These are phyloP conservation scores for Dinomys branickii DNA, from an alignment of 2,113 vertebrate genomes.

Conservation along the genomic window DNA sequence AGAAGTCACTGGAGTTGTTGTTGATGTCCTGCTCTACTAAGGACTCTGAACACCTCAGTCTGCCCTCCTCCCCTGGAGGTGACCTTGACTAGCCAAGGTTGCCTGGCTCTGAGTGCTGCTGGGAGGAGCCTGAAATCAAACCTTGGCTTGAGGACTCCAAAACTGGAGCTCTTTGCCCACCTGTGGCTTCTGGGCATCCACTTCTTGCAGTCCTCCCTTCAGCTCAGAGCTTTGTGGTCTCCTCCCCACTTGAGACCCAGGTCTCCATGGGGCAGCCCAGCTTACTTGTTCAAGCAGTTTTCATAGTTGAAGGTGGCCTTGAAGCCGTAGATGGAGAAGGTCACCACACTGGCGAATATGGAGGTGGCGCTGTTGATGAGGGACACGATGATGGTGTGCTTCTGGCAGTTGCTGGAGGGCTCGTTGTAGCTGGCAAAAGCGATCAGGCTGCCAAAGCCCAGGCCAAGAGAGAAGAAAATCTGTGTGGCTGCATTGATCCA, in stretches of 20 bases:
- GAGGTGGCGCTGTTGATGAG: conserved; percentile 95
- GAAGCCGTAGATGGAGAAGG: conserved; percentile 97
- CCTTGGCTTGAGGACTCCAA: background rate
- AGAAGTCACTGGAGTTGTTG: background rate
- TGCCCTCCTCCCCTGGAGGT: background rate
- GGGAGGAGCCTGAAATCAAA: background rate
- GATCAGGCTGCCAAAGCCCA: conserved; percentile 96
- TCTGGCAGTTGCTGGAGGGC: conserved; percentile 93
- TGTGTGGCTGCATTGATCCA: conserved; percentile 97
- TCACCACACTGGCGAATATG: conserved; percentile 94
- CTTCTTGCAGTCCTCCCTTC: background rate
- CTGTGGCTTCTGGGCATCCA: background rate
- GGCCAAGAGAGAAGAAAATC: conserved; percentile 97
- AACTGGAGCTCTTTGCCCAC: background rate
- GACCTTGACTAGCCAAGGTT: accelerated
- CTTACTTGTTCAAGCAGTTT: conserved; percentile 92
- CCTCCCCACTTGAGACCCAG: accelerated
- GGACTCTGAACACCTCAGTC: too few relatives aligned
- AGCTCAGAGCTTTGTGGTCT: background rate
- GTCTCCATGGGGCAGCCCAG: accelerated
- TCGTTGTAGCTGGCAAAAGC: conserved; percentile 97
- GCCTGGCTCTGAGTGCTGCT: background rate
- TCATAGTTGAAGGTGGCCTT: conserved; percentile 96
- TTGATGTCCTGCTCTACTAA: background rate
- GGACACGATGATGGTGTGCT: conserved; percentile 91